Percentiles rank a stretch among this genome's conserved stretches.
Conservation (phyloP, 2,113 vertebrate species). For the Pseudopipra pipra region DNA sequence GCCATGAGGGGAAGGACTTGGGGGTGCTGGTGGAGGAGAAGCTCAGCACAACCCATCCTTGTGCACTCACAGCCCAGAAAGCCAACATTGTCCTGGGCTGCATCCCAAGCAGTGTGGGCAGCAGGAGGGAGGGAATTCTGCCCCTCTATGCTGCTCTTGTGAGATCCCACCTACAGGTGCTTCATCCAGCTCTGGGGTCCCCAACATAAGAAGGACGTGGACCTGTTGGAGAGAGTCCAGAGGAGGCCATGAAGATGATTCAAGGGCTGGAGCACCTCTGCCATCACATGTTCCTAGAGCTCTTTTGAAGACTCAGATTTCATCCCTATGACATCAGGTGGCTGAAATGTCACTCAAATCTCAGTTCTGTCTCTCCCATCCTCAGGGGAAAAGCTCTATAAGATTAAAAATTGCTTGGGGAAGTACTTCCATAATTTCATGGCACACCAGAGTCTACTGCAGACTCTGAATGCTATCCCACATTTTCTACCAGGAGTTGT, state of each 20-base stretch:
- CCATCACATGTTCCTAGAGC: background rate
- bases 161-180: background rate
- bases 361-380: background rate
- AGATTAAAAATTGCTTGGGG: background rate
- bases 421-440: background rate
- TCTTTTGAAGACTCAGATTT: background rate
- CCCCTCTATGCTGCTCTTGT: background rate
- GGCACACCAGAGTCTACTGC: background rate
- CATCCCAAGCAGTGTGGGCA: background rate
- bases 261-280: background rate
- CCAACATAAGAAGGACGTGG: fast-evolving
- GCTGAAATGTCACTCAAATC: background rate
- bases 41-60: fast-evolving
- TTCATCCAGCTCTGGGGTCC: background rate
- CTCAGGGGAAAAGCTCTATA: background rate
- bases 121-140: background rate
- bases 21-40: background rate
- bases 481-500: background rate
- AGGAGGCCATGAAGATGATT: background rate
- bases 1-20: background rate
- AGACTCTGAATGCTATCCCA: background rate
- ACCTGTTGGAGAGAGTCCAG: background rate
- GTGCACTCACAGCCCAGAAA: background rate
- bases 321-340: background rate
- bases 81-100: background rate